Evolutionary conservation across 2,888 invertebrate genomes (phyloP), one percentile per base, ranked within the genome.

Genomic region (Lithosia quadra): DNA sequence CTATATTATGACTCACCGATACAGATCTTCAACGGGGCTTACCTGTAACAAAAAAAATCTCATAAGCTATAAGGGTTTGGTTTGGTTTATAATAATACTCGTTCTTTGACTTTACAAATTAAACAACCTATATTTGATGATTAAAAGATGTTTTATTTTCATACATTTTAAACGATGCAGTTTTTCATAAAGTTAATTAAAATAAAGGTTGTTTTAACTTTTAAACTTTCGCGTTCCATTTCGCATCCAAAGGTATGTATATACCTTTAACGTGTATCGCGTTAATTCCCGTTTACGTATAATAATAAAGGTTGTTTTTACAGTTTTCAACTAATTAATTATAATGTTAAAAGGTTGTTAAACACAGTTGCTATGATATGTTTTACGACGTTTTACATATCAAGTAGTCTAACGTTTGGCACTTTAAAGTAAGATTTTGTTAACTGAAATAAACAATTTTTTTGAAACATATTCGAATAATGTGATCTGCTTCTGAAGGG

Each of bases 31-130:
- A 60, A 60, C 56, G 64, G 66, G 61, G 56, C 78, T 82, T 82
- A 82, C 82, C 82, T 81, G 81, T 64, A 82, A 82, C 74, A 75
- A 80, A 77, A 75, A 68, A 69, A 71, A 67, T 72, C 70, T 69
- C 75, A 63, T 73, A 65, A 64, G 34, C 55, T 73, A 72, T 74
- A 71, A 73, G 69, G 66, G 53, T 67, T 63, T 63, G 60, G 66
- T 62, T 74, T 74, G 66, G 49, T n/a, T n/a, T n/a, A n/a, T n/a
- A n/a, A n/a, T n/a, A n/a, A n/a, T n/a, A n/a, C n/a, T n/a, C n/a
- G n/a, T n/a, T n/a, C n/a, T n/a, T n/a, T n/a, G n/a, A n/a, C n/a
- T n/a, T n/a, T n/a, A n/a, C n/a, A n/a, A n/a, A n/a, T n/a, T n/a
- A n/a, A n/a, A n/a, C n/a, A 39, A 39, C 3, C 0, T 39, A 43